A percentile compares a stretch with the other conserved stretches of the same genome.
phyloP scores from a whole-genome alignment of 2,797 vertebrate genomes.

The Poeciliopsis gracilis region DNA sequence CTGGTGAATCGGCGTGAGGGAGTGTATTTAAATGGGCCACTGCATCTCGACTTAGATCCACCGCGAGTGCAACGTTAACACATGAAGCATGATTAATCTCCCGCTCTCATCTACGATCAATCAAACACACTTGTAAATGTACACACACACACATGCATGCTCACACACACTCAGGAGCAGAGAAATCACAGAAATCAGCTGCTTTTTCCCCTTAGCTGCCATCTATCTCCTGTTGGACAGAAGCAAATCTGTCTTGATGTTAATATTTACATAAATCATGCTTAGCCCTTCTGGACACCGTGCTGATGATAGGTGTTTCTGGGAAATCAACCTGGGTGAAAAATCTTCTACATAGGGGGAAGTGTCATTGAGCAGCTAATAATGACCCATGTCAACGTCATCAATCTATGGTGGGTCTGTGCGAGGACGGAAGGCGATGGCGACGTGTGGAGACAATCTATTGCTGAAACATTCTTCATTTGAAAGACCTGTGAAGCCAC shows the following conservation, averaged over 20 bases:
- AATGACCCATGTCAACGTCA: constrained; percentile 73
- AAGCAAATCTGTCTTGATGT: constrained; percentile 78
- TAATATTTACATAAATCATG: constrained; percentile 85
- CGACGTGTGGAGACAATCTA: constrained; percentile 8
- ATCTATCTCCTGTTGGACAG: constrained; percentile 78
- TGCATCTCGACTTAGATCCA: constrained; percentile 77
- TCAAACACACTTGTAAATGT: constrained; percentile 65
- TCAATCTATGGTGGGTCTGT: constrained; percentile 56
- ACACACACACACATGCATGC: constrained; percentile 19
- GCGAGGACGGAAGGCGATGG: constrained; percentile 12
- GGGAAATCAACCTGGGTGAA: constrained; percentile 66
- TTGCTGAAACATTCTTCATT: constrained; percentile 24
- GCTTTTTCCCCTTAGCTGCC: constrained; percentile 71
- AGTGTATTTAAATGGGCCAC: constrained; percentile 75
- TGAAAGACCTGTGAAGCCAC: constrained; percentile 19
- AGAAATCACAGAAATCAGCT: constrained; percentile 85
- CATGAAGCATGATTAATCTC: constrained; percentile 84
- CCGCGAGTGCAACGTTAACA: constrained; percentile 75
- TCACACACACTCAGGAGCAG: constrained; percentile 29
- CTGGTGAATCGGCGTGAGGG: constrained; percentile 42
- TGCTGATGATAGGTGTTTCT: constrained; percentile 73
- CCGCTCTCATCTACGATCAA: constrained; percentile 79
- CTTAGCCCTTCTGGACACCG: constrained; percentile 77
- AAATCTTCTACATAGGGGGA: constrained; percentile 59
- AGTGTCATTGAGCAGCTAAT: constrained; percentile 70